Conservation (phyloP, 1,140 invertebrate genomes). For the Steinernema khuongi region DNA sequence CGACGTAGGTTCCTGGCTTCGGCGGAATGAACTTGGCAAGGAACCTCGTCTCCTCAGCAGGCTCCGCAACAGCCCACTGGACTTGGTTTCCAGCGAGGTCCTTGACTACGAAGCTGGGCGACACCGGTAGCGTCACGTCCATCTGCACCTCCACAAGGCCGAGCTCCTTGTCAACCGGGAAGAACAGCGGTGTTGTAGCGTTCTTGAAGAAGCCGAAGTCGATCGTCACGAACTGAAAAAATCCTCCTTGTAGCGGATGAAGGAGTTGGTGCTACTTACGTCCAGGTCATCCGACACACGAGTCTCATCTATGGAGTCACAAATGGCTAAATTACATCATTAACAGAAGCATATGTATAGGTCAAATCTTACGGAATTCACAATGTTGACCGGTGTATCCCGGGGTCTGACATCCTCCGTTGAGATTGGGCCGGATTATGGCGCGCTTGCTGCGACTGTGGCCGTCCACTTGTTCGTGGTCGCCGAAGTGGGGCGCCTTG, state of each 20-base stretch:
- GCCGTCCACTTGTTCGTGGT: not conserved
- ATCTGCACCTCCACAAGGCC: too few relatives aligned
- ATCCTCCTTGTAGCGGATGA: too few relatives aligned
- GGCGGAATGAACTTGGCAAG: not conserved
- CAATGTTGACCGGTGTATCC: conserved; percentile 1
- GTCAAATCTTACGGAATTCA: not conserved
- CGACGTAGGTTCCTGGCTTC: not conserved
- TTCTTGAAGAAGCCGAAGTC: not conserved
- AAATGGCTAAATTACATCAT: not conserved
- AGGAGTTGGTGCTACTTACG: not conserved
- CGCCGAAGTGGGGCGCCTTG: not conserved
- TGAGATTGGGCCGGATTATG: not conserved
- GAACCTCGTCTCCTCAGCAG: not conserved
- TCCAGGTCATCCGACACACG: too few relatives aligned
- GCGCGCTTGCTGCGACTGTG: not conserved
- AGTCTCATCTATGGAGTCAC: not conserved
- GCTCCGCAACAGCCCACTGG: not conserved
- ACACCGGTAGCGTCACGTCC: too few relatives aligned
- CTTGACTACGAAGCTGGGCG: not conserved
- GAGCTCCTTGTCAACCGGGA: too few relatives aligned
- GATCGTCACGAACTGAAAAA: not conserved
- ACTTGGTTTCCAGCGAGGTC: not conserved
- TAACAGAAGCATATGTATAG: not conserved
- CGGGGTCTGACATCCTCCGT: not conserved
- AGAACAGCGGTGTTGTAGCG: too few relatives aligned